These are phyloP conservation scores for Neoseiulus cucumeris DNA, from an alignment of 1,140 invertebrate species.

Conservation along the genomic window DNA sequence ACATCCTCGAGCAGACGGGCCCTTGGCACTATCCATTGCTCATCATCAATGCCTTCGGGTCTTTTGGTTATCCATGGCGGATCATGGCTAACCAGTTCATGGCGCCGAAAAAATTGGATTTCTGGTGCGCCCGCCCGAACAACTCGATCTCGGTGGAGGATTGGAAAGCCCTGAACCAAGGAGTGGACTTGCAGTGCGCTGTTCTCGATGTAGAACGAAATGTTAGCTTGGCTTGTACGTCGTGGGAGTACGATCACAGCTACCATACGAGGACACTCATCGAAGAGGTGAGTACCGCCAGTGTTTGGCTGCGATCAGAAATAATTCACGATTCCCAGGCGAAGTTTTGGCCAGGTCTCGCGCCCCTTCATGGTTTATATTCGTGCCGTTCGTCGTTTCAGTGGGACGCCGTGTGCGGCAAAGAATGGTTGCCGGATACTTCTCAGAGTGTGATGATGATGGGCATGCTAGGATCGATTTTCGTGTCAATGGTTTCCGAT, in stretches of 20 bases:
- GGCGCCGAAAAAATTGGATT: not conserved
- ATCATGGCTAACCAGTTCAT: not conserved
- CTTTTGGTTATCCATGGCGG: not conserved
- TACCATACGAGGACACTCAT: not conserved
- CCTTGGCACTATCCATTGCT: not conserved
- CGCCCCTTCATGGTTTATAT: no score
- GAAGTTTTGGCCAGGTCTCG: no score
- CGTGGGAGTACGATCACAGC: not conserved
- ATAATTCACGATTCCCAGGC: no score
- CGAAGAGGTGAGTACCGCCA: not conserved
- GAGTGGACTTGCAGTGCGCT: not conserved
- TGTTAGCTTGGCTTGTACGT: not conserved
- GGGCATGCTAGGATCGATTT: not conserved
- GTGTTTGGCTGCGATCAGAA: no score
- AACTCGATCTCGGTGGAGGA: constrained; percentile 1
- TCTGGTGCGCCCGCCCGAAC: not conserved
- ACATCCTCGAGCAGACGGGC: not conserved
- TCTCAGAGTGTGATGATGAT: not conserved
- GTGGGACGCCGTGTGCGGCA: constrained; percentile 3
- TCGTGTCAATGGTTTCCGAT: not conserved
- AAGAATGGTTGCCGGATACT: not conserved
- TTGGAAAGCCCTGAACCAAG: not conserved
- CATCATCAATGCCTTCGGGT: not conserved
- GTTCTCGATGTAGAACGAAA: not conserved
- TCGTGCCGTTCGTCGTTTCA: constrained; percentile 1